Conservation (phyloP, 1,140 invertebrate species). For the Zaprionus lachaisei region DNA sequence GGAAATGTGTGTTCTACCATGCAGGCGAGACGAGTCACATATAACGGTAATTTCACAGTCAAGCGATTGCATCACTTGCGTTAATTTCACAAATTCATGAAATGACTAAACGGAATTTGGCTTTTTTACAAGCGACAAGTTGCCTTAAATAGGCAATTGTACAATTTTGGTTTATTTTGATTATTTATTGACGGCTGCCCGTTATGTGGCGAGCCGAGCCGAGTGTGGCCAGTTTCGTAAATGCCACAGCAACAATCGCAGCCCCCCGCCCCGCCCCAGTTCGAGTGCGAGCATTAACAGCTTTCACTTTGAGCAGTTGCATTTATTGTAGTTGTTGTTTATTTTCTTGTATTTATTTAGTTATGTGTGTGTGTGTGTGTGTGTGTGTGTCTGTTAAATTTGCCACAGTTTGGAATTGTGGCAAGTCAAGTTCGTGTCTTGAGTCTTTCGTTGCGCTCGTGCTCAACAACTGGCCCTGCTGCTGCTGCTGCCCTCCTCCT, state of each 20-base stretch:
- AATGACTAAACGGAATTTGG: conserved; percentile 44
- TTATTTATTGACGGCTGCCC: conserved; percentile 79
- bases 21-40: neutral
- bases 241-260: conserved; percentile 32
- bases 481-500: conserved; percentile 20
- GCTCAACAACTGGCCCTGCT: conserved; percentile 56
- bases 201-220: conserved; percentile 57
- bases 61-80: conserved; percentile 64
- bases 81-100: conserved; percentile 77
- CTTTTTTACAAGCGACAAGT: conserved; percentile 68
- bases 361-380: conserved; percentile 33
- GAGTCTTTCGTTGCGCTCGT: conserved; percentile 79
- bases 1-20: conserved; percentile 12
- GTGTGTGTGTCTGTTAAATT: conserved; percentile 51
- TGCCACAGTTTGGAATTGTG: conserved; percentile 80
- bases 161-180: conserved; percentile 73
- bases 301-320: conserved; percentile 46
- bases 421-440: conserved; percentile 81
- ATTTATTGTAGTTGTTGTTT: conserved; percentile 42
- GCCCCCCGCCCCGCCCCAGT: neutral
- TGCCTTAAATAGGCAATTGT: conserved; percentile 78
- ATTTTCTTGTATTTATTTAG: conserved; percentile 71
- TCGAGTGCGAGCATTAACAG: conserved; percentile 22
- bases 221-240: conserved; percentile 51
- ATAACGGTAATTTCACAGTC: conserved; percentile 32